phyloP scores from a whole-genome alignment of 2,113 vertebrate species.

The Nibea coibor region DNA sequence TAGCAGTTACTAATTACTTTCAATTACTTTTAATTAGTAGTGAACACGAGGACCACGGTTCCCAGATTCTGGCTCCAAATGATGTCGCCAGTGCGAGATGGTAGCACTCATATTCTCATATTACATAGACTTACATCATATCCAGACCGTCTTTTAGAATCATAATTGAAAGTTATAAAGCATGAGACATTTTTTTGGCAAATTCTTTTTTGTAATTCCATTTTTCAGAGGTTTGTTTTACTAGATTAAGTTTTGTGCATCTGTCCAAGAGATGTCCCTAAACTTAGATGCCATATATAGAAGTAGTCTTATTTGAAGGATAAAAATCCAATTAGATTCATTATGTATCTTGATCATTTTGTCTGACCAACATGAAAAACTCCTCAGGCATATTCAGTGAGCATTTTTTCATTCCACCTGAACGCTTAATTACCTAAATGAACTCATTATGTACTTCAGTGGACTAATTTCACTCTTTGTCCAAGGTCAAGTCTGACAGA shows the following conservation, averaged over 20 bases:
- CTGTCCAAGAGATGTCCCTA: neutral
- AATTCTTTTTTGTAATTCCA: neutral
- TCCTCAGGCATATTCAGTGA: slow-evolving; percentile 75
- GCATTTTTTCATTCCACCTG: slow-evolving; percentile 77
- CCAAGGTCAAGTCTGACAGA: slow-evolving; percentile 83
- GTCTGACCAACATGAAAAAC: slow-evolving; percentile 53
- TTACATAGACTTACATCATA: too few relatives aligned
- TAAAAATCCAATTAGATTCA: slow-evolving; percentile 61
- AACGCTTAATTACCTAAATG: slow-evolving; percentile 85
- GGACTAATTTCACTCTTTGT: slow-evolving; percentile 81
- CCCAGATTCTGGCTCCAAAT: too few relatives aligned
- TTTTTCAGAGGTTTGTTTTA: slow-evolving; percentile 4
- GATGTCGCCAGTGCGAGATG: too few relatives aligned
- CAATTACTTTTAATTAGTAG: too few relatives aligned
- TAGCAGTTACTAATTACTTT: too few relatives aligned
- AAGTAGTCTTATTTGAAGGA: slow-evolving; percentile 26
- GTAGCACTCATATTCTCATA: too few relatives aligned
- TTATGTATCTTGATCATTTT: slow-evolving; percentile 69
- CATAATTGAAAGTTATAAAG: neutral
- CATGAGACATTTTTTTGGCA: neutral
- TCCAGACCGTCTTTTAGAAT: neutral
- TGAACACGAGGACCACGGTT: too few relatives aligned
- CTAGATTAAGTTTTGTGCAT: slow-evolving; percentile 31
- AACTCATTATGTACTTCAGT: slow-evolving; percentile 83
- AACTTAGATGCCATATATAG: neutral